Base-by-base conservation (phyloP, 23 tunicate genomes). In the Diplosoma virens region DNA sequence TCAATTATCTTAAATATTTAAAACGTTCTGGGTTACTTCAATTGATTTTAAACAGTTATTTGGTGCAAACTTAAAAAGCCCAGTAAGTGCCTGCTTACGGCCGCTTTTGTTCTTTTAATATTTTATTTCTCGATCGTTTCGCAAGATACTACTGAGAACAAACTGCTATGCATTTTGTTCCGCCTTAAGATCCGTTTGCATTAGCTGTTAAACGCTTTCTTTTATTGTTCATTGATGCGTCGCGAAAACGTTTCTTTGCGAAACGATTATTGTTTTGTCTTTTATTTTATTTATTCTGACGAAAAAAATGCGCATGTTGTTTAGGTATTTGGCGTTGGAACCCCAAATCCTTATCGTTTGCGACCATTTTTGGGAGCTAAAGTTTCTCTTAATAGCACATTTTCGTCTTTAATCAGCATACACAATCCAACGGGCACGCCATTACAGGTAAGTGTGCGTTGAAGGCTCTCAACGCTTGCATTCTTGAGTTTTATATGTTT, bases 281-380 rank as follows among this genome's bases (percentile, higher is more conserved):
- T 45, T 45, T 45, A 16, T 45, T 45, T 45, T 11, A 16, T 45
- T 9, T 11, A 9, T 45, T 9, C 52, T 9, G 52, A 45, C 52
- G 52, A 45, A 45, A 45, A 45, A 45, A 16, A 45, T 9, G 24
- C 25, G 14, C 31, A 21, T 26, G 56, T 69, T 58, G 63, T 77
- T 58, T 56, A 94, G 99, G 87, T 94, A 33, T 94, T 88, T 84
- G 99, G 99, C 3, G 86, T 94, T 33, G 99, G 95, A 1, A 58
- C 56, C 16, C 79, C 90, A 17, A 87, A 79, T 67, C 91, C 95
- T 3, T 94, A 83, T 60, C 82, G 99, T 18, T 69, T 94, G 30
- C 84, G 87, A 25, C 86, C 99, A 32, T 84, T 75, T 75, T 35
- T 88, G 33, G 83, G 87, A 24, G 87, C 99, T 3, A 75, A 68